These are phyloP conservation scores for Hemitrygon akajei DNA, from an alignment of 2,797 vertebrate species.

Conservation along the genomic window DNA sequence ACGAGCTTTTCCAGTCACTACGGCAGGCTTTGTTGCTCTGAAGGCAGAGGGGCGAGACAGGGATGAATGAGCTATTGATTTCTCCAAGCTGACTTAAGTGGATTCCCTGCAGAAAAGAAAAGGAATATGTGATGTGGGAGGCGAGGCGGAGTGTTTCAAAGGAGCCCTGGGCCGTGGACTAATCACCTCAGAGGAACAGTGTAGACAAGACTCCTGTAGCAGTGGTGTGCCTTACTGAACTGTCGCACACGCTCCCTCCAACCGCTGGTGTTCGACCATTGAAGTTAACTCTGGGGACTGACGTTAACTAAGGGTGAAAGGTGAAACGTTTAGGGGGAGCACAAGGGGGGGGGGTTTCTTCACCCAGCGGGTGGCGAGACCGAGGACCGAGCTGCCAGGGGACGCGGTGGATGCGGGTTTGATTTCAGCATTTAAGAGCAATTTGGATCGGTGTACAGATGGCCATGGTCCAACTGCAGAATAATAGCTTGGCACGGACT, in stretches of 20 bases:
- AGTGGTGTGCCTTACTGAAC: neutral
- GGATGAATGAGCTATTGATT: neutral
- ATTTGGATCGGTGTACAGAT: too few species aligned
- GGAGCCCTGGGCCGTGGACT: neutral
- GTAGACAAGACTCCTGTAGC: neutral
- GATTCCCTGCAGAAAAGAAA: neutral
- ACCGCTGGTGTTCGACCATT: neutral
- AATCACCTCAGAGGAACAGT: neutral
- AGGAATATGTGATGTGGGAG: slow-evolving; percentile 11
- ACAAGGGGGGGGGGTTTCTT: too few species aligned
- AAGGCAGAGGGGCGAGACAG: neutral
- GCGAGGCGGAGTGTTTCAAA: neutral
- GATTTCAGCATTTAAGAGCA: too few species aligned
- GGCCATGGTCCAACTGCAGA: too few species aligned
- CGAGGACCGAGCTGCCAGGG: too few species aligned
- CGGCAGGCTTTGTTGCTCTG: neutral
- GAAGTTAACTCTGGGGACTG: neutral
- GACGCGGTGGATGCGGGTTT: too few species aligned
- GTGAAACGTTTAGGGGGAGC: too few species aligned
- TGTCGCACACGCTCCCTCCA: neutral
- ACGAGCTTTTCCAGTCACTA: neutral
- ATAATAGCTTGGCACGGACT: too few species aligned
- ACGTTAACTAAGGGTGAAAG: too few species aligned
- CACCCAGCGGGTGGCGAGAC: too few species aligned
- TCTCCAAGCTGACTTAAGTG: neutral